These are phyloP conservation scores for Caerostris darwini DNA, from an alignment of 1,140 invertebrate species.

Conservation along the genomic window DNA sequence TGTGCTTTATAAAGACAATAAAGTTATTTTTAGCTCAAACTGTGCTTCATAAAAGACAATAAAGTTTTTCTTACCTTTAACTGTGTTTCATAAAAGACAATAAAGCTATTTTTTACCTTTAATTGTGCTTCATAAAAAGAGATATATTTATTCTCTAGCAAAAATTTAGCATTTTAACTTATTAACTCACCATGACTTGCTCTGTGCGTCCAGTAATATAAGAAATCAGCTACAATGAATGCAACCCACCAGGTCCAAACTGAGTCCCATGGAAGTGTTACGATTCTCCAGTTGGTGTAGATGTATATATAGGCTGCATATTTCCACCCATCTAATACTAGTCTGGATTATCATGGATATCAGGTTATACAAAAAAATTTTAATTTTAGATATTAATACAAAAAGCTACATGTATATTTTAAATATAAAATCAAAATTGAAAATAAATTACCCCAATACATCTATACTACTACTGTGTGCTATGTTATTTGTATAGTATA, in stretches of 20 bases:
- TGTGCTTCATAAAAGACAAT: not conserved
- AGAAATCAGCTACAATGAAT: constrained; percentile 91
- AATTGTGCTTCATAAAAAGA: no score
- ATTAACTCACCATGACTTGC: constrained; percentile 89
- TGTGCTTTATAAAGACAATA: not conserved
- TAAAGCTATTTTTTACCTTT: no score
- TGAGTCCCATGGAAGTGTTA: constrained; percentile 89
- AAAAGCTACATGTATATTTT: no score
- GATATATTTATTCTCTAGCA: no score
- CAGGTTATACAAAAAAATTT: no score
- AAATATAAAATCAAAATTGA: no score
- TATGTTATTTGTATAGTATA: no score
- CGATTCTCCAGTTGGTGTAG: constrained; percentile 87
- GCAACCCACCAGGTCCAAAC: constrained; percentile 89
- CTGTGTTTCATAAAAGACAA: no score
- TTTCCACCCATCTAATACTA: constrained; percentile 4
- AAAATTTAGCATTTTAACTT: not conserved
- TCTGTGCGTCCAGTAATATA: constrained; percentile 95
- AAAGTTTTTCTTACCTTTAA: no score
- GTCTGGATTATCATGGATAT: not conserved
- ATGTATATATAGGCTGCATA: constrained; percentile 87
- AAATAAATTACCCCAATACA: no score
- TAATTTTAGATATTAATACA: no score
- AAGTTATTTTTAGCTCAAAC: not conserved
- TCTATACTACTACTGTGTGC: no score